Percentiles rank a stretch among this genome's conserved stretches.
Evolutionary conservation across 2,797 vertebrate species (phyloP).

Genomic region (Hemibagrus guttatus): DNA sequence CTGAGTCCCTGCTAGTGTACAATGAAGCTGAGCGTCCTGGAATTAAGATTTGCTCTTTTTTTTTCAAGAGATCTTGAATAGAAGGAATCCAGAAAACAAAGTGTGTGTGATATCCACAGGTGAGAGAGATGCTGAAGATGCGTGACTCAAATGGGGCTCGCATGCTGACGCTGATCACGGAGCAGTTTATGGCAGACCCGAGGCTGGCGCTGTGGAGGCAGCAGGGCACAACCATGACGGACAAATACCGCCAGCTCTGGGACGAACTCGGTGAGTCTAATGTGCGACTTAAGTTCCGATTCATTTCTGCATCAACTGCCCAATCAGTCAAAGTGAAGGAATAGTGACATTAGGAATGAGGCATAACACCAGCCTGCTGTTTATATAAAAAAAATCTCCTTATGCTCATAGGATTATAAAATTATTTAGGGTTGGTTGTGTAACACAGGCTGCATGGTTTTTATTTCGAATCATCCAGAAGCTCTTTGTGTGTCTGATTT

Average conservation of each 20-base stretch:
- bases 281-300: neutral
- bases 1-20: neutral
- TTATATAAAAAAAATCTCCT: neutral
- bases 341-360: neutral
- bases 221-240: slow-evolving; percentile 96
- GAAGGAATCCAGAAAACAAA: too few species aligned
- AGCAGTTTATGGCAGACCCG: slow-evolving; percentile 97
- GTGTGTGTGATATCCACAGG: slow-evolving; percentile 68
- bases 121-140: slow-evolving; percentile 98
- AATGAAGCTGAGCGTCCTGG: neutral
- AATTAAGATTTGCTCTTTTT: neutral
- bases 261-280: slow-evolving; percentile 90
- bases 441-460: neutral
- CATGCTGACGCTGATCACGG: slow-evolving; percentile 96
- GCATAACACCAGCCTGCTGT: too few species aligned
- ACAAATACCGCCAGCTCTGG: slow-evolving; percentile 97
- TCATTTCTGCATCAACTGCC: neutral
- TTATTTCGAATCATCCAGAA: neutral
- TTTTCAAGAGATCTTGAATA: neutral
- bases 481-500: neutral
- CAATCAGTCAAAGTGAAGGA: neutral
- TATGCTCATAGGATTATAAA: neutral
- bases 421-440: too few species aligned
- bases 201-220: slow-evolving; percentile 94
- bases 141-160: slow-evolving; percentile 95